Evolutionary conservation across 2,113 vertebrate genomes (phyloP).

Genomic region (Bos javanicus): DNA sequence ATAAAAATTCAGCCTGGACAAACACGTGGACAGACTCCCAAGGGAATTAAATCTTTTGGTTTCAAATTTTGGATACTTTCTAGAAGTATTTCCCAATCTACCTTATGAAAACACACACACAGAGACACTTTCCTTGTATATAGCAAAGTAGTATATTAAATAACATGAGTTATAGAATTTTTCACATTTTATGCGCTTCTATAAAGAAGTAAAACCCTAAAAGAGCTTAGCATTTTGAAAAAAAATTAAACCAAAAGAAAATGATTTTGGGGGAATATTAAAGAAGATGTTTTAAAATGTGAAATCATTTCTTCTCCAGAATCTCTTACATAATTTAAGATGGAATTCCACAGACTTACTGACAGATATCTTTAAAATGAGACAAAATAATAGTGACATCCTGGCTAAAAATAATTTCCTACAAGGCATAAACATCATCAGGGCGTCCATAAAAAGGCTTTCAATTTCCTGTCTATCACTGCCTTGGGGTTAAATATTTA

Average conservation of each 20-base stretch:
- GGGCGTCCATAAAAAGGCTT: background rate
- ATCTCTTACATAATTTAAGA: background rate
- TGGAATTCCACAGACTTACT: background rate
- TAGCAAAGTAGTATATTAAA: background rate
- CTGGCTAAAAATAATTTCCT: background rate
- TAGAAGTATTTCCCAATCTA: background rate
- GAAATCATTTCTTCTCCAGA: background rate
- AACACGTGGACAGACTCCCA: background rate
- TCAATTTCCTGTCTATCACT: background rate
- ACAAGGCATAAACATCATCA: background rate
- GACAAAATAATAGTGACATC: background rate
- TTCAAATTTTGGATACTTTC: background rate
- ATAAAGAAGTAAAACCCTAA: background rate
- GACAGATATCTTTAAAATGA: constrained; percentile 13
- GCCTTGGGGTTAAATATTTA: background rate
- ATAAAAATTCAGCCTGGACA: constrained; percentile 57
- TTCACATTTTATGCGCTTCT: background rate
- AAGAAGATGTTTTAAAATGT: background rate
- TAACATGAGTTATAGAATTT: background rate
- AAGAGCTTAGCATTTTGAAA: background rate
- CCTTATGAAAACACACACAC: background rate
- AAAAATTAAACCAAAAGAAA: background rate
- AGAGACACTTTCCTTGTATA: background rate
- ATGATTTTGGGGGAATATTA: background rate
- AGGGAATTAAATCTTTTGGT: background rate